Base-by-base conservation (phyloP, 2,113 vertebrate genomes). In the Anhinga rufa region DNA sequence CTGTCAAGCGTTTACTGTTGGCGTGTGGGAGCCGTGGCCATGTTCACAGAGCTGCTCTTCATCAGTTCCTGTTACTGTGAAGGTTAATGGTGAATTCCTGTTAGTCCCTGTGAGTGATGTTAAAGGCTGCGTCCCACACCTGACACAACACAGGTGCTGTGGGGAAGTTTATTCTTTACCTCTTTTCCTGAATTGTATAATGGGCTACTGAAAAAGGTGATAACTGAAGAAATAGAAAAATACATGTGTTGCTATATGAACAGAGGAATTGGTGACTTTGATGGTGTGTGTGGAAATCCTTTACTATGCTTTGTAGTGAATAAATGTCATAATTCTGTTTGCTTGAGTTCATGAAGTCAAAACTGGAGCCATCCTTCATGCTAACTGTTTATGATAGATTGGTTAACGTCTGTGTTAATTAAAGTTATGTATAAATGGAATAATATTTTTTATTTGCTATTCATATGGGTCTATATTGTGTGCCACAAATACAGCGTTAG, bases 11-110 rank as follows among this genome's bases (percentile, higher is more conserved):
- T 52, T 75, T 61, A 1, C 26, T 17, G 25, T 52, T 65, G 36
- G 32, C 48, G 46, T 44, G 5, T 7, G 19, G 61, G 38, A 54
- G 12, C n/a, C 20, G 1, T 0, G 9, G 28, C 62, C 2, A 0
- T 40, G 42, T 46, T 60, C 17, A 16, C 44, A 8, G 7, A 31
- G 8, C 16, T 6, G 3, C 52, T 54, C 48, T 14, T 20, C 8
- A 1, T 3, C 14, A 36, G 25, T 34, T 34, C 38, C 36, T 13
- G 31, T 22, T n/a, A 8, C 22, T 16, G 22, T 4, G 26, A 12
- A 8, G 16, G 44, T 46, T 46, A 46, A 46, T 46, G 44, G 17
- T 18, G 44, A 46, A 46, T 46, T 46, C 44, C 44, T 46, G 44
- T 46, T 46, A 7, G 44, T 46, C 16, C 44, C 44, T 46, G 44